Conservation (phyloP, 2,888 invertebrate species). For the Agapostemon virescens region DNA sequence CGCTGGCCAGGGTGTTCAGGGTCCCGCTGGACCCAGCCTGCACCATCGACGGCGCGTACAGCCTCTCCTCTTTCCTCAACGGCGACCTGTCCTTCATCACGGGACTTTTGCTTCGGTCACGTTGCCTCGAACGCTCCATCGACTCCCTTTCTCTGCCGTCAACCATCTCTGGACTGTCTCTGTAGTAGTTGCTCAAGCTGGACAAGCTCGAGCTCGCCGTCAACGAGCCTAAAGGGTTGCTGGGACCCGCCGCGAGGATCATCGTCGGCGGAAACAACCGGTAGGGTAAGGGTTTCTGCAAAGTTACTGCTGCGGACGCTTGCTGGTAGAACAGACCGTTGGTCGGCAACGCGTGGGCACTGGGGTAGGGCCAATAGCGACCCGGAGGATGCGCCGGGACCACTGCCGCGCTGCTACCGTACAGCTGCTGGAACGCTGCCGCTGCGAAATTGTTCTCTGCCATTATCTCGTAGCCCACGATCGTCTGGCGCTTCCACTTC, state of each 20-base stretch:
- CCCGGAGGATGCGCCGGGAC: slow-evolving; percentile 75
- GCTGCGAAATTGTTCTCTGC: slow-evolving; percentile 97
- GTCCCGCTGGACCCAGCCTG: slow-evolving; percentile 87
- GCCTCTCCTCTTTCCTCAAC: slow-evolving; percentile 77
- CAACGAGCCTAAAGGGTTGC: slow-evolving; percentile 85
- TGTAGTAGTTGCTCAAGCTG: slow-evolving; percentile 76
- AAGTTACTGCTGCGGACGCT: slow-evolving; percentile 87
- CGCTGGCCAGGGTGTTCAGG: slow-evolving; percentile 85
- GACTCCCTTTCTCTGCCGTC: slow-evolving; percentile 67
- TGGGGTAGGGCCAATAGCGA: slow-evolving; percentile 81
- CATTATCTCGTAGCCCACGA: slow-evolving; percentile 96
- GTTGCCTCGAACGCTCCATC: slow-evolving; percentile 62
- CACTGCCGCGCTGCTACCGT: slow-evolving; percentile 83
- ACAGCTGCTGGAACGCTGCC: slow-evolving; percentile 98
- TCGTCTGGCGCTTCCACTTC: slow-evolving; percentile 99
- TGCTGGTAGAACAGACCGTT: slow-evolving; percentile 92
- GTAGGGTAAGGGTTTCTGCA: slow-evolving; percentile 93
- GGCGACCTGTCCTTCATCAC: slow-evolving; percentile 68
- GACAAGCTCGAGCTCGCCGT: slow-evolving; percentile 84
- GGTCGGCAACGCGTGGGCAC: slow-evolving; percentile 82
- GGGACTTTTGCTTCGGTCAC: slow-evolving; percentile 75
- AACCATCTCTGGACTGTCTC: slow-evolving; percentile 74
- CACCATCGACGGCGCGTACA: slow-evolving; percentile 84
- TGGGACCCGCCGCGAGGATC: slow-evolving; percentile 84
- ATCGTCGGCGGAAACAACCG: slow-evolving; percentile 82